Conservation (phyloP, 30 jellyfish, hydroid and myxozoan genomes). For the Haliclystus octoradiatus region DNA sequence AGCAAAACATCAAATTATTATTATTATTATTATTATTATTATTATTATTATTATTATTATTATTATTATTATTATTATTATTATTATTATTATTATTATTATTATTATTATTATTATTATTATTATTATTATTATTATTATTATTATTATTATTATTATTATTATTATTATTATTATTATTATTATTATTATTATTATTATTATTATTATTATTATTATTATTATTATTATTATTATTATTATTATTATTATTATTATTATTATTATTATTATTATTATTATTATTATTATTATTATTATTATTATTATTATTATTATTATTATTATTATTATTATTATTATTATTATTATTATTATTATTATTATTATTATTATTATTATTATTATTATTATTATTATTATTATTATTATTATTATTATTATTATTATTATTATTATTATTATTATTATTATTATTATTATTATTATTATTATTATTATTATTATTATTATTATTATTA, state of each 20-base stretch:
- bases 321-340: constrained; percentile 1
- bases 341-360: constrained; percentile 1
- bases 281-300: constrained; percentile 1
- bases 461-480: constrained; percentile 1
- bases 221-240: constrained; percentile 1
- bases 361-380: constrained; percentile 1
- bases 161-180: not conserved
- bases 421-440: constrained; percentile 1
- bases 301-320: constrained; percentile 1
- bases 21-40: not conserved
- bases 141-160: not conserved
- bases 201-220: not conserved
- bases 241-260: constrained; percentile 1
- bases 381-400: constrained; percentile 1
- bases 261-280: constrained; percentile 1
- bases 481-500: constrained; percentile 1
- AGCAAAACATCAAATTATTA: not conserved
- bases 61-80: not conserved
- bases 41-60: not conserved
- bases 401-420: constrained; percentile 1
- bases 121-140: not conserved
- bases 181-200: not conserved
- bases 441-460: constrained; percentile 1
- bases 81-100: not conserved
- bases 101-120: not conserved